Percentiles rank a stretch among this genome's conserved stretches.
Evolutionary conservation across 2,113 vertebrate species (phyloP).

Genomic region (Xenopus borealis): DNA sequence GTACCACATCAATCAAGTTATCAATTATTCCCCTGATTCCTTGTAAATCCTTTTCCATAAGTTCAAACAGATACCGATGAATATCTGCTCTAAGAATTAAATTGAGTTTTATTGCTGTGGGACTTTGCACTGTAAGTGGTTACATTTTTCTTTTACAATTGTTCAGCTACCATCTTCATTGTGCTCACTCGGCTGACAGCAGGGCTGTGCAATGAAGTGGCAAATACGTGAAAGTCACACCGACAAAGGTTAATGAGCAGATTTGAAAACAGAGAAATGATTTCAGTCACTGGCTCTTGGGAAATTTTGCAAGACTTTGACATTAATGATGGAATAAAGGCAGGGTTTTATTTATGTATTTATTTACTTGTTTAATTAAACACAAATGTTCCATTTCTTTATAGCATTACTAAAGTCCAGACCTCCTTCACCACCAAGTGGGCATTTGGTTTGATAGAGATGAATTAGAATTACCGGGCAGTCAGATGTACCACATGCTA

Average conservation of each 20-base stretch:
- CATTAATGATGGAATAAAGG: not conserved
- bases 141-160: conserved; percentile 37
- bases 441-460: no score
- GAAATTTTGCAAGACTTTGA: not conserved
- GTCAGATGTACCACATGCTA: no score
- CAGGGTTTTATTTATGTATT: not conserved
- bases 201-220: not conserved
- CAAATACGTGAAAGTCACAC: conserved; percentile 27
- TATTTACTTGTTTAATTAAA: no score
- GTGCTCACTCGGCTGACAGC: not conserved
- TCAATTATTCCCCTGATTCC: conserved; percentile 45
- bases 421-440: no score
- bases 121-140: conserved; percentile 33
- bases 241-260: conserved; percentile 29
- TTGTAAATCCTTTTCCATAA: conserved; percentile 43
- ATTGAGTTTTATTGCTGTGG: conserved; percentile 43
- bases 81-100: conserved; percentile 41
- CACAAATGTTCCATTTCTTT: no score
- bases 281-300: conserved; percentile 19
- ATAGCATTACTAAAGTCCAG: no score
- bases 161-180: conserved; percentile 5
- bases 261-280: conserved; percentile 20
- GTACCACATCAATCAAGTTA: conserved; percentile 37
- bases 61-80: conserved; percentile 44
- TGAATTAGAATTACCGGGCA: no score